phyloP scores from a whole-genome alignment of 2,888 invertebrate species.

The Lasioglossum calceatum region DNA sequence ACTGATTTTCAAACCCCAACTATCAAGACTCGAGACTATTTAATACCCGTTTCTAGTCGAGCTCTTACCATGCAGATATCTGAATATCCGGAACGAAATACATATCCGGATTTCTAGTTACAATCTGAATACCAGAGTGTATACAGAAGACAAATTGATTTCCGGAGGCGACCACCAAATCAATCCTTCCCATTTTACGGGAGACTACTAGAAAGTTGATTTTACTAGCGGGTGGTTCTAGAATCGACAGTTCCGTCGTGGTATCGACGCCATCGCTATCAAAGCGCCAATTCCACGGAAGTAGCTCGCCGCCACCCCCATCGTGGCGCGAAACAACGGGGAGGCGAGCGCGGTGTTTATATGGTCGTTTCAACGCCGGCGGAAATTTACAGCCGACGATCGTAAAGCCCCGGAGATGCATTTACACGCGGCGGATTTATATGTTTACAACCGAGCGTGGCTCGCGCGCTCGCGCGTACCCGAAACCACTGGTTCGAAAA shows the following conservation, averaged over 20 bases:
- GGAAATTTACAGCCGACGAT: conserved; percentile 70
- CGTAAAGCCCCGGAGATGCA: conserved; percentile 71
- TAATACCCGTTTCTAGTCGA: neutral
- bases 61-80: neutral
- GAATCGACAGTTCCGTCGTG: neutral
- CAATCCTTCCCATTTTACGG: neutral
- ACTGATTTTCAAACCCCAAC: neutral
- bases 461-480: conserved; percentile 28
- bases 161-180: too few species aligned
- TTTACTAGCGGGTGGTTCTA: neutral
- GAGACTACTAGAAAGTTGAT: neutral
- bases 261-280: conserved; percentile 18
- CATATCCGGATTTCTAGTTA: too few species aligned
- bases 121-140: too few species aligned
- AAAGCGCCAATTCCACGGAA: conserved; percentile 9
- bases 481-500: conserved; percentile 61
- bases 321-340: conserved; percentile 57
- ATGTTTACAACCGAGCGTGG: conserved; percentile 61
- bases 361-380: conserved; percentile 66
- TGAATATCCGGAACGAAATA: too few species aligned
- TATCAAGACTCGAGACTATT: neutral
- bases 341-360: conserved; percentile 48
- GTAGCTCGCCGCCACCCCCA: conserved; percentile 51
- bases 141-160: too few species aligned
- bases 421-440: conserved; percentile 71